phyloP scores from a whole-genome alignment of 2,797 vertebrate genomes.

The Dermochelys coriacea region DNA sequence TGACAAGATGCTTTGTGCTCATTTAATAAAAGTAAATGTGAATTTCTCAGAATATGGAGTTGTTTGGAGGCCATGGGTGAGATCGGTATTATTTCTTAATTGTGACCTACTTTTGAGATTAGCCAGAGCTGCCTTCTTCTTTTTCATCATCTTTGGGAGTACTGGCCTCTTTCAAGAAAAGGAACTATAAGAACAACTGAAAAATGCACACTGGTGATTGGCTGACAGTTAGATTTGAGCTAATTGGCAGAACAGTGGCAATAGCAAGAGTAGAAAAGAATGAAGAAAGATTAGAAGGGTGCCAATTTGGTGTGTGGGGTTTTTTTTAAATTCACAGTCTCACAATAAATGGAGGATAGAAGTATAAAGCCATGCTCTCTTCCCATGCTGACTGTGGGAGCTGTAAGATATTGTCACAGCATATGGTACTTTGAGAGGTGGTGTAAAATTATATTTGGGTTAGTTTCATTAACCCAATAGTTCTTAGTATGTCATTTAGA shows the following conservation, averaged over 20 bases:
- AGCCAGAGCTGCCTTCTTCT: background rate
- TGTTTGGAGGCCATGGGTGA: background rate
- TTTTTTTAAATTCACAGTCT: background rate
- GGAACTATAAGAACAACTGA: background rate
- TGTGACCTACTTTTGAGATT: background rate
- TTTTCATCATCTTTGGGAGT: background rate
- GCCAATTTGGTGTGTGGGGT: background rate
- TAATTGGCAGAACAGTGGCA: background rate
- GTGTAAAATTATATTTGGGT: slow-evolving; percentile 39
- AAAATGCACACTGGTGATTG: background rate
- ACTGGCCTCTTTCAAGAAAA: background rate
- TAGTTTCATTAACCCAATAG: slow-evolving; percentile 26
- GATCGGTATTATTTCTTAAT: background rate
- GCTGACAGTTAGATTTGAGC: background rate
- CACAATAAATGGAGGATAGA: background rate
- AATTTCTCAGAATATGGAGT: background rate
- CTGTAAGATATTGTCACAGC: background rate
- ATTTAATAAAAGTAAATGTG: background rate
- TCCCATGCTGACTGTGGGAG: background rate
- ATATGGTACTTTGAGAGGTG: background rate
- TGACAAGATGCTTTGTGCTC: background rate
- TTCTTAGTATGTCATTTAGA: slow-evolving; percentile 32
- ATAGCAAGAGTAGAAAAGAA: background rate
- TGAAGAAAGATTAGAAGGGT: background rate
- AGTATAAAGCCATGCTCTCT: background rate